phyloP scores from a whole-genome alignment of 2,797 vertebrate genomes.

The Champsocephalus gunnari region DNA sequence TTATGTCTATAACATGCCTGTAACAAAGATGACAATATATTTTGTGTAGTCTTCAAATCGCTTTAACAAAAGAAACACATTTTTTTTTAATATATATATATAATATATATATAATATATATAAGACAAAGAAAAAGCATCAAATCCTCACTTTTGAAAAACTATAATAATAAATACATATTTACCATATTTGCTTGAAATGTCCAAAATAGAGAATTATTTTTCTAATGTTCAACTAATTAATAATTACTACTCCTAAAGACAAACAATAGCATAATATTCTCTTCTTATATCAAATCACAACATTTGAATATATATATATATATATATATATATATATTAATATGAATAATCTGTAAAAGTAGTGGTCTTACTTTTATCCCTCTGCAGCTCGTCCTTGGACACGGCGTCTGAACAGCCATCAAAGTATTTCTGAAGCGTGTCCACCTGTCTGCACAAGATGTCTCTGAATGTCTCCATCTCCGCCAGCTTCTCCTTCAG shows the following conservation, averaged over 20 bases:
- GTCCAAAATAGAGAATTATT: no score
- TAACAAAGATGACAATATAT: neutral
- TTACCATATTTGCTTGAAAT: no score
- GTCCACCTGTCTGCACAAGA: slow-evolving; percentile 96
- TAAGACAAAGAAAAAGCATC: no score
- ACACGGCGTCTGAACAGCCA: slow-evolving; percentile 91
- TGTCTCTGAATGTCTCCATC: slow-evolving; percentile 99
- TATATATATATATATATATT: no score
- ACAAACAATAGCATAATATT: neutral
- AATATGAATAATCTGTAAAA: neutral
- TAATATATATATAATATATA: no score
- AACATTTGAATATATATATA: no score
- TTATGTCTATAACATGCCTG: neutral
- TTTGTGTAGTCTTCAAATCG: no score
- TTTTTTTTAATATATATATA: neutral
- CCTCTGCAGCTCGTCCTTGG: slow-evolving; percentile 94
- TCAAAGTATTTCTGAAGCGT: slow-evolving; percentile 97
- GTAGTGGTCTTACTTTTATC: slow-evolving; percentile 89
- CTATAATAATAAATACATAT: no score
- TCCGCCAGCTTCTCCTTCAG: slow-evolving; percentile 96
- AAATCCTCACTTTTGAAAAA: neutral
- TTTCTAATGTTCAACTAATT: neutral
- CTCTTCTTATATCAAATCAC: neutral
- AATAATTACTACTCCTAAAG: neutral
- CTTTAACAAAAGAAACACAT: neutral